Conservation (phyloP, 2,888 invertebrate species). For the Drosophila gaucha region DNA sequence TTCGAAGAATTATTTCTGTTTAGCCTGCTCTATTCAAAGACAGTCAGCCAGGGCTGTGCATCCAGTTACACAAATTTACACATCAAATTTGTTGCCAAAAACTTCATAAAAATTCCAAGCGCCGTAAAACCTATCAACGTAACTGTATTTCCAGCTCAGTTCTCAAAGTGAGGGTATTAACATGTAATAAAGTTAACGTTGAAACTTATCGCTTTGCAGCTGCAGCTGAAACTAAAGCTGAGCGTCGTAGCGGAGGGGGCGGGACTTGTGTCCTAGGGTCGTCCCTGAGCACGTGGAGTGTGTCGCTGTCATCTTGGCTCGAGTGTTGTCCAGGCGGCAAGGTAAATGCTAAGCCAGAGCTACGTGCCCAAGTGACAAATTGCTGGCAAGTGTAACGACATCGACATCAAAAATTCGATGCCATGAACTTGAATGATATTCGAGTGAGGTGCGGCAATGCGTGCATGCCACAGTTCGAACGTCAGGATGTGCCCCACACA, state of each 20-base stretch:
- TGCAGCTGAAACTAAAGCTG: slow-evolving; percentile 1
- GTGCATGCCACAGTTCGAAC: slow-evolving; percentile 16
- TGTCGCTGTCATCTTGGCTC: slow-evolving; percentile 27
- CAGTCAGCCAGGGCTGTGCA: no score
- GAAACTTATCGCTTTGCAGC: not conserved
- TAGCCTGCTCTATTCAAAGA: no score
- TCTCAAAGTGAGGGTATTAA: slow-evolving; percentile 16
- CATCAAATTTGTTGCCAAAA: no score
- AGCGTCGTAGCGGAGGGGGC: not conserved
- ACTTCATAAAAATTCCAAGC: not conserved
- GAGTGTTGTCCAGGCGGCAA: slow-evolving; percentile 26
- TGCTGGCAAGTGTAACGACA: slow-evolving; percentile 44
- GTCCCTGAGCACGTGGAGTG: slow-evolving; percentile 20
- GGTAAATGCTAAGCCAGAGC: slow-evolving; percentile 24
- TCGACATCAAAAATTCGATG: slow-evolving; percentile 60
- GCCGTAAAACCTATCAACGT: not conserved
- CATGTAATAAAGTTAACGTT: slow-evolving; percentile 11
- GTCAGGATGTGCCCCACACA: slow-evolving; percentile 23
- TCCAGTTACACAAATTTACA: no score
- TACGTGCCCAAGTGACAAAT: slow-evolving; percentile 80
- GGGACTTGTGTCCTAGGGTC: not conserved
- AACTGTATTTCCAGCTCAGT: not conserved
- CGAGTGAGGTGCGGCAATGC: slow-evolving; percentile 43
- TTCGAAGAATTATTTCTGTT: no score
- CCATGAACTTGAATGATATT: slow-evolving; percentile 68